These are phyloP conservation scores for Andrena bicolor DNA, from an alignment of 2,888 invertebrate species.

Conservation along the genomic window DNA sequence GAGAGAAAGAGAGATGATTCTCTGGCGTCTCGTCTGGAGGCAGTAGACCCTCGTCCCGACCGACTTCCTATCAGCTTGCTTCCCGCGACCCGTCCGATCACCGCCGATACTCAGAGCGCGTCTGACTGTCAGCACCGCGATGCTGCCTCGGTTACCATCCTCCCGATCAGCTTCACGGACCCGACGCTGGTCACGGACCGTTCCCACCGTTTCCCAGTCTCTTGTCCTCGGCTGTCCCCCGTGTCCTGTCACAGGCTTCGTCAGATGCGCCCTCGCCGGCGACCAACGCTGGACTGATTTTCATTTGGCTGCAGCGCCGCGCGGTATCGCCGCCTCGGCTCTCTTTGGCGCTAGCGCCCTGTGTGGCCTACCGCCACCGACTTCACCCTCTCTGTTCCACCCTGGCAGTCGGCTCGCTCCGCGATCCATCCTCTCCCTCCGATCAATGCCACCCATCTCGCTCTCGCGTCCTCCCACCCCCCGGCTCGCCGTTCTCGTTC, in stretches of 20 bases:
- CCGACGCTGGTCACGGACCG: conserved; percentile 32
- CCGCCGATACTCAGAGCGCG: conserved; percentile 58
- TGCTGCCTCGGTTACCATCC: conserved; percentile 36
- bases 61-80: conserved; percentile 34
- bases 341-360: conserved; percentile 73
- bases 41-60: conserved; percentile 28
- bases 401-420: conserved; percentile 23
- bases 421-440: conserved; percentile 17
- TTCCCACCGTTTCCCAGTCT: conserved; percentile 40
- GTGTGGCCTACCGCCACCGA: conserved; percentile 65
- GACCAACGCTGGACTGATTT: conserved; percentile 84
- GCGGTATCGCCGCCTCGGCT: conserved; percentile 75
- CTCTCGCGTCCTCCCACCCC: conserved; percentile 33
- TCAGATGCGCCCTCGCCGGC: conserved; percentile 81
- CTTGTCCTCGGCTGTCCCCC: conserved; percentile 30
- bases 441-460: conserved; percentile 10
- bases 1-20: too few relatives aligned
- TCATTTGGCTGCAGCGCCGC: conserved; percentile 81
- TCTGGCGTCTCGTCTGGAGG: conserved; percentile 12
- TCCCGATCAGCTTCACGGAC: conserved; percentile 19
- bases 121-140: conserved; percentile 58
- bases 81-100: conserved; percentile 37
- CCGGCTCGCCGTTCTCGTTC: conserved; percentile 55
- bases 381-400: conserved; percentile 22
- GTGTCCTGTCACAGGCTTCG: conserved; percentile 59